phyloP scores from a whole-genome alignment of 2,797 vertebrate genomes.

The Darevskia mixta region DNA sequence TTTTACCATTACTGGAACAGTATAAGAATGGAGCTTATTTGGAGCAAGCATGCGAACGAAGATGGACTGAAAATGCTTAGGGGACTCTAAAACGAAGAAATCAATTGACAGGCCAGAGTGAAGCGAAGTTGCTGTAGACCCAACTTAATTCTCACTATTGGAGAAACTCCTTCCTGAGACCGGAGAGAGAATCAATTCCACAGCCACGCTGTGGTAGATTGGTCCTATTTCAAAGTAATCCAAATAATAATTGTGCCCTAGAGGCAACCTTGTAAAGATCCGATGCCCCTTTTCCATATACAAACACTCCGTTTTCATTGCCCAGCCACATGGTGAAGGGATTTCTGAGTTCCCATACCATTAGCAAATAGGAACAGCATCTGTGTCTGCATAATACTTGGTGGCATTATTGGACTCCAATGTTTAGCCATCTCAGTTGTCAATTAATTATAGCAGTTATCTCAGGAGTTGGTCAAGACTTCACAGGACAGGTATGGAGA shows the following conservation, averaged over 20 bases:
- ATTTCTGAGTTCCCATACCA: not conserved
- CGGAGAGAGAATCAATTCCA: not conserved
- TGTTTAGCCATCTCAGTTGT: too few species aligned
- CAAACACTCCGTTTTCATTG: not conserved
- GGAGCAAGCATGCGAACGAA: not conserved
- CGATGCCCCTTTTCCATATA: too few species aligned
- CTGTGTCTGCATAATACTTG: not conserved
- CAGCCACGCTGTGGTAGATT: not conserved
- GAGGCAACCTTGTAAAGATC: not conserved
- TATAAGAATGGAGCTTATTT: not conserved
- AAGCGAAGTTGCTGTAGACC: constrained; percentile 5
- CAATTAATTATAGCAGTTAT: not conserved
- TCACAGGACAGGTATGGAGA: not conserved
- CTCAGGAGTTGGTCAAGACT: not conserved
- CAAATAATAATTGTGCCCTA: constrained; percentile 15
- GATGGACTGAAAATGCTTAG: constrained; percentile 29
- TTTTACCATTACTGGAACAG: not conserved
- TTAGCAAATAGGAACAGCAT: not conserved
- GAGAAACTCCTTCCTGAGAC: not conserved
- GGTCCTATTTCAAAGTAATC: not conserved
- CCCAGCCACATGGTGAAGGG: not conserved
- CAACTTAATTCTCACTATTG: constrained; percentile 19
- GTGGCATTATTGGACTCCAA: not conserved
- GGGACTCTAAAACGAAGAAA: constrained; percentile 23
- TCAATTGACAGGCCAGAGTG: constrained; percentile 28